phyloP scores from a whole-genome alignment of 2,113 vertebrate species.

The Asarcornis scutulata region DNA sequence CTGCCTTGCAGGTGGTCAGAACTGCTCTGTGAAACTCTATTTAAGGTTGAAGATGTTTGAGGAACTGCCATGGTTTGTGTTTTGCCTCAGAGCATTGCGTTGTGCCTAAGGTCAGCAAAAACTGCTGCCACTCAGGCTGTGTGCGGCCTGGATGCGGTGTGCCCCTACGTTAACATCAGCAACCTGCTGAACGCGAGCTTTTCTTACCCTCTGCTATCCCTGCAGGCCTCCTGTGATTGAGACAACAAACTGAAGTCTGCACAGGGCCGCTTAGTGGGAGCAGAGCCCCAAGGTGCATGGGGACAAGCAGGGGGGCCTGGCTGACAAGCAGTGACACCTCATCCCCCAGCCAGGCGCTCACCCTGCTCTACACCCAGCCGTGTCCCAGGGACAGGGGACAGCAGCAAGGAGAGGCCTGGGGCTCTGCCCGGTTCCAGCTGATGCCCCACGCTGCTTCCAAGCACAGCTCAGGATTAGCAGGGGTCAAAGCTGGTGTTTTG shows the following conservation, averaged over 20 bases:
- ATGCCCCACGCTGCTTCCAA: neutral
- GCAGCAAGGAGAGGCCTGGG: no score
- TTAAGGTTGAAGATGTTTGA: neutral
- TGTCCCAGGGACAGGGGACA: neutral
- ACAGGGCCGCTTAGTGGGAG: neutral
- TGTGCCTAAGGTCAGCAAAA: neutral
- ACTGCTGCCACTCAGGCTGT: fast-evolving
- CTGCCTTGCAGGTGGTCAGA: neutral
- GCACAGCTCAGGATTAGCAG: neutral
- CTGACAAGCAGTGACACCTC: neutral
- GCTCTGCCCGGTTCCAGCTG: neutral
- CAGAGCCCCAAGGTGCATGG: neutral
- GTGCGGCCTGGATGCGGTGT: neutral
- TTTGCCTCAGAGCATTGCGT: neutral
- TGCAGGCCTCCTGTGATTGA: neutral
- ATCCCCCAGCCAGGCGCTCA: neutral
- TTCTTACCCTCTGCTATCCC: neutral
- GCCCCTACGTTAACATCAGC: neutral
- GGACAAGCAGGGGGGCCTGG: neutral
- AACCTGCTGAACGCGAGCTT: neutral
- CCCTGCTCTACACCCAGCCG: neutral
- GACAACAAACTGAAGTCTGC: neutral
- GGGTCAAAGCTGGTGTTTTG: no score
- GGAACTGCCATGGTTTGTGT: fast-evolving
- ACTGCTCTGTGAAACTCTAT: neutral